These are phyloP conservation scores for Penaeus vannamei DNA, from an alignment of 1,140 invertebrate species.

Conservation along the genomic window DNA sequence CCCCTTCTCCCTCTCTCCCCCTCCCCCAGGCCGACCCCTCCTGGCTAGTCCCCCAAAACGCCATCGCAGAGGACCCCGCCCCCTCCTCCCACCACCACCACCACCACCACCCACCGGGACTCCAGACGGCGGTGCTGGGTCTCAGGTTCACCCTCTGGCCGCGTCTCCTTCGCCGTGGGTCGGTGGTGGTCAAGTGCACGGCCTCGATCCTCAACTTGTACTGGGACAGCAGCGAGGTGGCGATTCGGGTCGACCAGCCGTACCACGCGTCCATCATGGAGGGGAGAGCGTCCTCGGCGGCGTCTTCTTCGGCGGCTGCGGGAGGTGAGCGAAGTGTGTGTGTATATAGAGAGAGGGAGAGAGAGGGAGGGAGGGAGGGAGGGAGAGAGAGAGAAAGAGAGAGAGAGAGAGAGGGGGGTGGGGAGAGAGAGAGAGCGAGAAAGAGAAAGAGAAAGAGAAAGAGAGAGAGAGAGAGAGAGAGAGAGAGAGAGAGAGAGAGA, in stretches of 20 bases:
- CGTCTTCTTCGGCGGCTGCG: background rate
- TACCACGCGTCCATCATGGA: background rate
- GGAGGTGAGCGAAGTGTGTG: background rate
- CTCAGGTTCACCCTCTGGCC: conserved; percentile 40
- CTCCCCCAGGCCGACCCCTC: too few relatives aligned
- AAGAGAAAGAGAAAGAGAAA: too few relatives aligned
- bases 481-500: too few relatives aligned
- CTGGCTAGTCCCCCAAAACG: too few relatives aligned
- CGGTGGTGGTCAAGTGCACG: conserved; percentile 51
- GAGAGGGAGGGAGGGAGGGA: background rate
- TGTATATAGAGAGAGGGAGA: too few relatives aligned
- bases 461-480: too few relatives aligned
- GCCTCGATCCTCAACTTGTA: conserved; percentile 47
- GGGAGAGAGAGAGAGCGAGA: too few relatives aligned
- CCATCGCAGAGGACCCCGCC: too few relatives aligned
- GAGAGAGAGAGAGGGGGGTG: too few relatives aligned
- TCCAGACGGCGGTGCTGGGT: conserved; percentile 44
- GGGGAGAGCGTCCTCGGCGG: too few relatives aligned
- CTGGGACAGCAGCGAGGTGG: conserved; percentile 53
- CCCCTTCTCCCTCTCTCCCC: too few relatives aligned
- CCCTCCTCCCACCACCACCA: background rate
- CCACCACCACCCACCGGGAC: background rate
- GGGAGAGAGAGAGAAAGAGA: background rate
- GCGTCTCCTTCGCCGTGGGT: conserved; percentile 1
- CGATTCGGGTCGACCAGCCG: background rate